Evolutionary conservation across 2,113 vertebrate species (phyloP).

Genomic region (Phrynosoma platyrhinos): DNA sequence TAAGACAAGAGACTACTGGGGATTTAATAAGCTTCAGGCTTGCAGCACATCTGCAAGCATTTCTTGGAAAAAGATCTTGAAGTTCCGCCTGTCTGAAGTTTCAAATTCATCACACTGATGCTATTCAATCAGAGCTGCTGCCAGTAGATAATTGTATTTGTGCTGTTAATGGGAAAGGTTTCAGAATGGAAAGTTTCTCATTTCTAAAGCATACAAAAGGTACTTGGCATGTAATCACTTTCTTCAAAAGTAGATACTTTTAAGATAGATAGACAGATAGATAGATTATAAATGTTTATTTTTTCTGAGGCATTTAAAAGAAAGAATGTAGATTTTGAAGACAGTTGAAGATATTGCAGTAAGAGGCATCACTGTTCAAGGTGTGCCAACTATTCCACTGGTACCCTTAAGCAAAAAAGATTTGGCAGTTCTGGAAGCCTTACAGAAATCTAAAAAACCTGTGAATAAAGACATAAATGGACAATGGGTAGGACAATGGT

Average conservation of each 20-base stretch:
- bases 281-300: background rate
- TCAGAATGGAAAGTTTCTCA: slow-evolving; percentile 20
- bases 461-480: background rate
- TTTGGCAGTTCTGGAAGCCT: background rate
- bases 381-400: background rate
- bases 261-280: too few relatives aligned
- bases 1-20: background rate
- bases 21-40: background rate
- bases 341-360: background rate
- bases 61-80: slow-evolving; percentile 1
- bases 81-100: background rate
- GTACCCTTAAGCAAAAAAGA: background rate
- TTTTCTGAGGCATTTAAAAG: background rate
- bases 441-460: background rate
- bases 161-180: slow-evolving; percentile 15
- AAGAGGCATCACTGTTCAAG: background rate
- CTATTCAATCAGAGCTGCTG: slow-evolving; percentile 8
- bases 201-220: background rate
- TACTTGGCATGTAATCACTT: background rate
- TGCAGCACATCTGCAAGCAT: background rate
- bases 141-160: slow-evolving; percentile 1
- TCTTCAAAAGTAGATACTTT: background rate
- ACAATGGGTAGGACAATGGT: background rate
- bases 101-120: background rate
- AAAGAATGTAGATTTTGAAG: background rate